A percentile compares a stretch with the other conserved stretches of the same genome.
These are phyloP conservation scores for Chloropsis cyanopogon DNA, from an alignment of 2,113 vertebrate species.

Conservation along the genomic window DNA sequence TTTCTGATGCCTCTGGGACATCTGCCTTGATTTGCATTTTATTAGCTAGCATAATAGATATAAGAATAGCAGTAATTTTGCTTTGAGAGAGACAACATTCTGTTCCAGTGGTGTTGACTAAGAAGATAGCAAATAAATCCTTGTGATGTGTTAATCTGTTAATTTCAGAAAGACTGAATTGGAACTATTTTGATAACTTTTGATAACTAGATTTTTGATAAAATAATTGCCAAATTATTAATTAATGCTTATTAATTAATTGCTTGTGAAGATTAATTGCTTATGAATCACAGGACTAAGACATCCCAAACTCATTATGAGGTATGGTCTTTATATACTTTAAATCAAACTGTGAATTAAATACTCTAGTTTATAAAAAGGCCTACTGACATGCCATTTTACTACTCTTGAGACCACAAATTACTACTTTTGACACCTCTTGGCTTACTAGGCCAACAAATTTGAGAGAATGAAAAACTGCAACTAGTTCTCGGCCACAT, in stretches of 20 bases:
- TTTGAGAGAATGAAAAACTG: neutral
- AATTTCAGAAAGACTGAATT: neutral
- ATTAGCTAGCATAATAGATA: neutral
- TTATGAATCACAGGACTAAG: neutral
- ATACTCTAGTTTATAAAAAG: neutral
- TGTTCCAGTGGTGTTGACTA: neutral
- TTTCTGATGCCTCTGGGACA: neutral
- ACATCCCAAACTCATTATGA: neutral
- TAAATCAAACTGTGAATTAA: neutral
- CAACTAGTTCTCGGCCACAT: neutral
- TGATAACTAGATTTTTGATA: neutral
- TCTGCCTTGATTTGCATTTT: neutral
- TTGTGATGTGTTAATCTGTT: neutral
- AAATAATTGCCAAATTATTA: neutral
- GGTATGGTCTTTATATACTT: neutral
- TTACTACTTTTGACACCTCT: neutral
- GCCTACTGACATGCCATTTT: neutral
- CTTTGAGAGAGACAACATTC: neutral
- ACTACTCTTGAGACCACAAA: neutral
- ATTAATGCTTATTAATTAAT: neutral
- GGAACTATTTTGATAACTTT: neutral
- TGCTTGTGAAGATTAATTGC: neutral
- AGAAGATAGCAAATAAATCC: neutral
- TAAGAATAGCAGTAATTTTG: neutral
- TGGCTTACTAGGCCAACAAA: neutral